Conservation (phyloP, 2,888 invertebrate genomes). For the Nephrotoma flavescens region DNA sequence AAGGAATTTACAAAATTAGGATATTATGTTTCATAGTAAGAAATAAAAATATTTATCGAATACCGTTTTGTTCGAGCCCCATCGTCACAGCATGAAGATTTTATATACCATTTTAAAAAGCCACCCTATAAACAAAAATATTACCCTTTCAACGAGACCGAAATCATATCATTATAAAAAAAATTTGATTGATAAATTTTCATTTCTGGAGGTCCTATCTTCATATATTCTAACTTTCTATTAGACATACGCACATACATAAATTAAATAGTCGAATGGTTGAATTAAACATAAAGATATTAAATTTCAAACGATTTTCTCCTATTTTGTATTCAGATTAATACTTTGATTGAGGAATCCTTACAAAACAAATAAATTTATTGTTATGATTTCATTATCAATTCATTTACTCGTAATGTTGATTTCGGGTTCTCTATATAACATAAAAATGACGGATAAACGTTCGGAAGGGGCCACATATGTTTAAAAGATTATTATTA, state of each 20-base stretch:
- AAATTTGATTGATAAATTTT: neutral
- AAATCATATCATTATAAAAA: neutral
- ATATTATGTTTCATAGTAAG: neutral
- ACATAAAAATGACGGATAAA: neutral
- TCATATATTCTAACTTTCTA: neutral
- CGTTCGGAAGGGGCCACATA: neutral
- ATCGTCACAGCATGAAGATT: neutral
- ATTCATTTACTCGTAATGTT: neutral
- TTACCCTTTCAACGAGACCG: neutral
- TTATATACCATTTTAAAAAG: neutral
- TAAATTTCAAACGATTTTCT: slow-evolving; percentile 1
- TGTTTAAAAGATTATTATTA: neutral
- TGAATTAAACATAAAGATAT: neutral
- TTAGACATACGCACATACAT: neutral
- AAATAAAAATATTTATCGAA: neutral
- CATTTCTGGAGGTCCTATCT: neutral
- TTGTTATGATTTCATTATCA: neutral
- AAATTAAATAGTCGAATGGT: neutral
- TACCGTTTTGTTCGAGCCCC: neutral
- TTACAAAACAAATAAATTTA: neutral
- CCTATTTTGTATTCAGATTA: neutral
- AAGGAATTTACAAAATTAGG: neutral
- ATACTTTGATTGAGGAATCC: neutral
- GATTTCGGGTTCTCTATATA: neutral
- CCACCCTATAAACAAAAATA: neutral